Conservation (phyloP, 2,797 vertebrate genomes). For the Sphenodon punctatus region DNA sequence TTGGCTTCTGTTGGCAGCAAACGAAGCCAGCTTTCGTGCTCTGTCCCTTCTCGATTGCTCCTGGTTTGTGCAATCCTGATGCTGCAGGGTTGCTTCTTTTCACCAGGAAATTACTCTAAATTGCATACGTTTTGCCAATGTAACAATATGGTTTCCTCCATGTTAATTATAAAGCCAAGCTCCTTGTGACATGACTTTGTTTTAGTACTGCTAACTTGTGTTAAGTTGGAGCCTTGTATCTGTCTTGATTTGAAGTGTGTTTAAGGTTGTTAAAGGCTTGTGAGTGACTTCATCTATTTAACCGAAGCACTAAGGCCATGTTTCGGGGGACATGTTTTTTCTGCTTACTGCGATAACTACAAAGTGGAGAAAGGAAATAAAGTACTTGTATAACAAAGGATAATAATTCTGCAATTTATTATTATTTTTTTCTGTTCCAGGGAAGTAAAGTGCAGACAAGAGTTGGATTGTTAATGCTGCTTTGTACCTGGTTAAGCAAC, state of each 20-base stretch:
- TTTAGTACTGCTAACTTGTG: neutral
- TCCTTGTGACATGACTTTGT: neutral
- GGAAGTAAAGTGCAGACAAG: slow-evolving; percentile 98
- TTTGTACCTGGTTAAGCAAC: slow-evolving; percentile 97
- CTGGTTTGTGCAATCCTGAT: neutral
- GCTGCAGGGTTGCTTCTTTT: neutral
- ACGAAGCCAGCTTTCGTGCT: neutral
- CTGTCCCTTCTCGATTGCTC: neutral
- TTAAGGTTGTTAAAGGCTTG: neutral
- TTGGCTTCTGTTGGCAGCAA: neutral
- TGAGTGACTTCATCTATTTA: neutral
- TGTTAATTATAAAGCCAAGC: slow-evolving; percentile 10
- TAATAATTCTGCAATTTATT: neutral
- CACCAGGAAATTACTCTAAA: neutral
- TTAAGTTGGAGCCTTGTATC: neutral
- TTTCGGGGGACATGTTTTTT: too few species aligned
- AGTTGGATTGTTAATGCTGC: slow-evolving; percentile 95
- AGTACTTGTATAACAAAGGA: neutral
- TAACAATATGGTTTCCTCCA: neutral
- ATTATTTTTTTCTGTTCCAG: slow-evolving; percentile 71
- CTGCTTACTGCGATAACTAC: too few species aligned
- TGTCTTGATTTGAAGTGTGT: slow-evolving; percentile 15
- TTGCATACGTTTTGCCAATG: neutral
- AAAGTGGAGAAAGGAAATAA: neutral
- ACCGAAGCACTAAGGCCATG: neutral